Conservation (phyloP, 2,113 vertebrate genomes). For the Sceloporus undulatus region DNA sequence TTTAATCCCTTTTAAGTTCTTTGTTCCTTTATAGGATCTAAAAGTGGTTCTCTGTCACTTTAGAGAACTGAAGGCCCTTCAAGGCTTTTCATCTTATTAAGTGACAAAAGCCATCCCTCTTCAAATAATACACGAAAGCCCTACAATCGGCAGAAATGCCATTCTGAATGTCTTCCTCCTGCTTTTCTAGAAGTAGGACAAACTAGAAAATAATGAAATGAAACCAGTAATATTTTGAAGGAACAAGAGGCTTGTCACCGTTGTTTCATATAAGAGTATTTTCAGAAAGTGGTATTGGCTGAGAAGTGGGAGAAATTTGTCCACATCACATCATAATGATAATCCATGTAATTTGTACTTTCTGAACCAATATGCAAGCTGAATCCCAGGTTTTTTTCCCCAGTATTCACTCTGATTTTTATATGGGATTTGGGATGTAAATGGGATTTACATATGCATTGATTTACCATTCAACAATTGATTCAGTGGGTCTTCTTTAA, state of each 20-base stretch:
- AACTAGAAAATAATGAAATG: neutral
- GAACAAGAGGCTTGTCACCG: neutral
- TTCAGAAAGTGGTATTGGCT: no score
- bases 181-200: neutral
- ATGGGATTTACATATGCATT: no score
- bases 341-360: neutral
- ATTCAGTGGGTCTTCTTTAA: no score
- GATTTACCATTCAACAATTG: no score
- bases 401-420: neutral
- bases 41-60: neutral
- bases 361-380: neutral
- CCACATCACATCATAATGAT: neutral
- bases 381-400: neutral
- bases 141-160: neutral
- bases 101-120: neutral
- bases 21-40: neutral
- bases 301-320: neutral
- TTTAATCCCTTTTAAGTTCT: conserved; percentile 31
- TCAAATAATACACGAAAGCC: conserved; percentile 14
- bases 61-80: neutral
- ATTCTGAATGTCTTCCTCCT: neutral
- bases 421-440: no score
- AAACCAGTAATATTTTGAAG: neutral
- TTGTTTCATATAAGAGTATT: no score
- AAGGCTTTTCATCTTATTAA: conserved; percentile 23